Conservation (phyloP, 2,888 invertebrate genomes). For the Dinocampus coccinellae region DNA sequence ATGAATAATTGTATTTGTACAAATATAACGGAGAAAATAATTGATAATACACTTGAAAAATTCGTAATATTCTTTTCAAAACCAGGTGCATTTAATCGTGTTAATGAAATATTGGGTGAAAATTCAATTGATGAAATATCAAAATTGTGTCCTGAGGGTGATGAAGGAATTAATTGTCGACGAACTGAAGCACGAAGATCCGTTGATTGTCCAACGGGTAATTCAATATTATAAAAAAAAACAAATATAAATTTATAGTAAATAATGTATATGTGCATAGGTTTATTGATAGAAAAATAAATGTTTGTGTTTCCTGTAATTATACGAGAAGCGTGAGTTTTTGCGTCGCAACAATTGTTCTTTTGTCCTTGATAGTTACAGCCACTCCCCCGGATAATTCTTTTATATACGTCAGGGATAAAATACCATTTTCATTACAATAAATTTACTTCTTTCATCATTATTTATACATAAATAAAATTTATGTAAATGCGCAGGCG, state of each 20-base stretch:
- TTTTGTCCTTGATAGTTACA: constrained; percentile 48
- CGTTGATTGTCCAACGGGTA: constrained; percentile 68
- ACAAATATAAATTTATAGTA: too few species aligned
- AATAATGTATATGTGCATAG: background rate
- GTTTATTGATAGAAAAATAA: constrained; percentile 27
- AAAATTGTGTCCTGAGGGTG: constrained; percentile 64
- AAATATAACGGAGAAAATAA: background rate
- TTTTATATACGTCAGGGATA: constrained; percentile 33
- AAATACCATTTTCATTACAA: constrained; percentile 9
- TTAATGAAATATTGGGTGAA: constrained; percentile 61
- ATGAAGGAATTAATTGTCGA: constrained; percentile 66
- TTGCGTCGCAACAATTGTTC: constrained; percentile 42
- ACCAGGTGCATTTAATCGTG: constrained; percentile 67
- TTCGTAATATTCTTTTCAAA: constrained; percentile 66
- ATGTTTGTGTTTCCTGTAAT: constrained; percentile 42
- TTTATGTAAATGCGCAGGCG: background rate
- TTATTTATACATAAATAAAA: background rate
- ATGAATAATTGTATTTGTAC: background rate
- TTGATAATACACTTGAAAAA: constrained; percentile 63
- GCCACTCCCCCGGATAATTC: constrained; percentile 45
- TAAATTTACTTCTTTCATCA: background rate
- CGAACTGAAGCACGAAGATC: constrained; percentile 67
- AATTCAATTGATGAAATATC: constrained; percentile 58
- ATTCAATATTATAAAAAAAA: constrained; percentile 35
- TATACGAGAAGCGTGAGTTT: constrained; percentile 45